Base-by-base conservation (phyloP, 2,888 invertebrate genomes). In the Caradrina clavipalpis region DNA sequence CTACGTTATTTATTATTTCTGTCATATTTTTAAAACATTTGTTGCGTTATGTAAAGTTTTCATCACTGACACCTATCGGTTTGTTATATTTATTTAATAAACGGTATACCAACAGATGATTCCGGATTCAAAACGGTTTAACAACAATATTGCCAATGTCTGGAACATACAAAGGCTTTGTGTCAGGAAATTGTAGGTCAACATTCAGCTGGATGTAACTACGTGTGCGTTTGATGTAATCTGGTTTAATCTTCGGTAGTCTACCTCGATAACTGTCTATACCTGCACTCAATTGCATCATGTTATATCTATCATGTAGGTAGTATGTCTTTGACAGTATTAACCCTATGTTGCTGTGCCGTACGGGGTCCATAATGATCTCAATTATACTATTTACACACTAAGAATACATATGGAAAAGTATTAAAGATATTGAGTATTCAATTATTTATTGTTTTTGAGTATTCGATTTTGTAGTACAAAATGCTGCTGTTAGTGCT, bases 61-160 rank as follows among this genome's bases (percentile, higher is more conserved):
- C 31, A n/a, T 5, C 11, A 47, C 19, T 7, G 11, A 42, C 42
- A 17, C n/a, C 0, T 19, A 49, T 39, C 54, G 21, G 21, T 51
- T 45, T 19, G 21, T 26, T 59, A 15, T 21, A 51, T 56, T 62
- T 72, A 72, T 45, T 2, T 50, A 3, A 47, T 50, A 62, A 50
- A 17, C 19, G 42, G 42, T 49, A 5, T 26, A 51, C 45, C 8
- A 53, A 47, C 7, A 47, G 10, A 53, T 74, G 11, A 65, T 42
- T 53, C 2, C 2, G 11, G 45, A 50, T 53, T 31, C 19, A n/a
- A 47, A 26, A 39, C 11, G 21, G 15, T 42, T 49, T 17, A 49
- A 49, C 55, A 56, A 66, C 42, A 55, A 56, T 59, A 59, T 70
- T 54, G n/a, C 13, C 3, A 42, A 19, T 31, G 50, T 26, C 45